Evolutionary conservation across 2,113 vertebrate genomes (phyloP), one percentile per base, ranked within the genome.

Genomic region (Oreochromis tanganicae): DNA sequence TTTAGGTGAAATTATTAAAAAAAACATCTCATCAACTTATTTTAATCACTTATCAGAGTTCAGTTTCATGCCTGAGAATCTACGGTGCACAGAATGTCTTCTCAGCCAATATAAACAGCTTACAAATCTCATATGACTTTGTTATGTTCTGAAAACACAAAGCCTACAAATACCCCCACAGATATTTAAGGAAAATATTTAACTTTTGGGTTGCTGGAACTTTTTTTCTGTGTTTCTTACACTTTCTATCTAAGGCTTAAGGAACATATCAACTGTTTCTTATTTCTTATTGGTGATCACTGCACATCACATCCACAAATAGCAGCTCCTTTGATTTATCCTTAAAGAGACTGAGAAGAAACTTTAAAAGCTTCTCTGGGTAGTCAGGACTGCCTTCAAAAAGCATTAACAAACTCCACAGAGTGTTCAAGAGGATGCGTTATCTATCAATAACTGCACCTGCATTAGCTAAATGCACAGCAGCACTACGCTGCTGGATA

Each of bases 281-380:
- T 61, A 32, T 61, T 61, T 61, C 57, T 34, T 19, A 93, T 55
- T 10, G 38, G 82, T 21, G 29, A 81, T 83, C 82, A 86, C 75
- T 68, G 80, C 81, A 87, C 81, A 79, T 79, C 80, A 85, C 81
- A 85, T 83, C 61, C 50, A 92, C 79, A 91, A 92, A 94, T 88
- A 93, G 90, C 36, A 81, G 50, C 7, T 71, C 89, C 87, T 92
- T 83, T 84, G 36, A 61, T 88, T 91, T 48, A 85, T 85, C 36
- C 85, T 61, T 54, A 79, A 84, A 87, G 68, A 88, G 63, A 85
- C 14, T 14, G 46, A 81, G 50, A 73, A 88, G 56, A 19, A 56
- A 82, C 79, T 80, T 80, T 94, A 93, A 93, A 90, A 93, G 92
- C 91, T 94, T 92, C 82, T 92, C 87, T 93, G 88, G 89, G 82